Evolutionary conservation across 2,888 invertebrate genomes (phyloP).

Genomic region (Villa cingulata): DNA sequence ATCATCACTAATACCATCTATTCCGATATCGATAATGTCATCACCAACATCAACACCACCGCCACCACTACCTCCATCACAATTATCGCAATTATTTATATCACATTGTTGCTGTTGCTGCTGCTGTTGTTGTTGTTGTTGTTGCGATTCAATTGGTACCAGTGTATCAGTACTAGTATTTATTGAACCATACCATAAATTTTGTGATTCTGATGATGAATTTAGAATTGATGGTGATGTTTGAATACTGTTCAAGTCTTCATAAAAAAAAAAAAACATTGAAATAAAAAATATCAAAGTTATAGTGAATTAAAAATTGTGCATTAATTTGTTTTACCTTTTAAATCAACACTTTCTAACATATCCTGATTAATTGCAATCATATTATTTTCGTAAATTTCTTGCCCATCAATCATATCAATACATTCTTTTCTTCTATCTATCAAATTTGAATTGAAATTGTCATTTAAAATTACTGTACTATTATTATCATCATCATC

Average conservation of each 20-base stretch:
- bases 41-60: neutral
- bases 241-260: neutral
- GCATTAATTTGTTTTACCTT: slow-evolving; percentile 20
- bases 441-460: no score
- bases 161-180: slow-evolving; percentile 43
- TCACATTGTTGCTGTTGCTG: neutral
- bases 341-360: slow-evolving; percentile 24
- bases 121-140: slow-evolving; percentile 13
- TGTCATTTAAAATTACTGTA: neutral
- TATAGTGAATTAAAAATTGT: neutral
- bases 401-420: slow-evolving; percentile 9
- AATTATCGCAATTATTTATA: neutral
- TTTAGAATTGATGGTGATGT: neutral
- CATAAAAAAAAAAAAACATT: neutral
- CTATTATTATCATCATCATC: slow-evolving; percentile 4
- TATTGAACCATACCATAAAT: slow-evolving; percentile 25
- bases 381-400: slow-evolving; percentile 9
- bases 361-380: slow-evolving; percentile 18
- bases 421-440: slow-evolving; percentile 3
- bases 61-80: neutral
- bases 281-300: neutral
- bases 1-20: slow-evolving; percentile 1
- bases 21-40: no score
- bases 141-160: slow-evolving; percentile 26
- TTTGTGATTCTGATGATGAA: neutral